These are phyloP conservation scores for Esox masquinongy DNA, from an alignment of 2,797 vertebrate genomes.

Conservation along the genomic window DNA sequence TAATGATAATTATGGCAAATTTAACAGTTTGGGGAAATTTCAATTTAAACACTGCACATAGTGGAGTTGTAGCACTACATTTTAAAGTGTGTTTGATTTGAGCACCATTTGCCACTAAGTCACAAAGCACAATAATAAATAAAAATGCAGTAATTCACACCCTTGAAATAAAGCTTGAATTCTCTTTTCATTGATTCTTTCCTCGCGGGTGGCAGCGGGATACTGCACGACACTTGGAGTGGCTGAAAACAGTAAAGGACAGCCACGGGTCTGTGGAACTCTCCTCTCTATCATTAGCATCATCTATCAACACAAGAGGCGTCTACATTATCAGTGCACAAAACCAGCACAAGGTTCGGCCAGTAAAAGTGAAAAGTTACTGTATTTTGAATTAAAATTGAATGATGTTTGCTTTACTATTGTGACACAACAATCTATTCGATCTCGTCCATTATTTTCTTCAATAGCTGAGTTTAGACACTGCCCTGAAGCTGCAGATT, in stretches of 20 bases:
- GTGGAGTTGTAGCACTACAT: not conserved
- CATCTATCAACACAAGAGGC: slow-evolving; percentile 88
- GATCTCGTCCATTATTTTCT: slow-evolving; percentile 16
- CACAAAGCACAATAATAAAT: too few species aligned
- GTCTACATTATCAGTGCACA: slow-evolving; percentile 81
- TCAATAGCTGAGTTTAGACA: slow-evolving; percentile 82
- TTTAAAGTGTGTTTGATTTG: not conserved
- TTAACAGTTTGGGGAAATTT: not conserved
- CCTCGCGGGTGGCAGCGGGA: slow-evolving; percentile 74
- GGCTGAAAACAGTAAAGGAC: slow-evolving; percentile 94
- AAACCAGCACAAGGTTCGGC: slow-evolving; percentile 51
- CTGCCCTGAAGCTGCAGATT: slow-evolving; percentile 77
- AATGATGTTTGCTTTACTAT: not conserved
- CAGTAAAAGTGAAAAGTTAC: not conserved
- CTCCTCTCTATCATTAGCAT: slow-evolving; percentile 89
- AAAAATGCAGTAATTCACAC: not conserved
- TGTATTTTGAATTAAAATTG: not conserved
- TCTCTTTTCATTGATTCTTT: not conserved
- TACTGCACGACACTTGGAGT: slow-evolving; percentile 88
- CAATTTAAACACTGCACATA: not conserved
- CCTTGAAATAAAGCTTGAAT: not conserved
- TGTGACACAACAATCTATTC: not conserved
- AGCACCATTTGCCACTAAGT: not conserved
- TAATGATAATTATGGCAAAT: not conserved
- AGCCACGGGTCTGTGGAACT: slow-evolving; percentile 96